Evolutionary conservation across 2,797 vertebrate genomes (phyloP).

Genomic region (Scyliorhinus canicula): DNA sequence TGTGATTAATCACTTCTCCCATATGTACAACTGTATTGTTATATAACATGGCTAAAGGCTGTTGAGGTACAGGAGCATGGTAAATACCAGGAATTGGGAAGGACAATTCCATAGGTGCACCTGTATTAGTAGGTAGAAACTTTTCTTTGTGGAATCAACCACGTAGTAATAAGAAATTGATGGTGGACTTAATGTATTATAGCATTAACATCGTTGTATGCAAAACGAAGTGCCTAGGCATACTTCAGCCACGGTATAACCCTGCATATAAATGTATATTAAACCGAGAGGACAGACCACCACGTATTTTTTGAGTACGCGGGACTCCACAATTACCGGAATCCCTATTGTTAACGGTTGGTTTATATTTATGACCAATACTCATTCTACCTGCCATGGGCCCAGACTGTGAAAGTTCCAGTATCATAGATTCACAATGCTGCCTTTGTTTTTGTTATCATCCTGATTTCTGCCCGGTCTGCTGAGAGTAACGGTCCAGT

Average conservation of each 20-base stretch:
- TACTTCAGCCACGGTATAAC: not conserved
- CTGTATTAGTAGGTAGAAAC: not conserved
- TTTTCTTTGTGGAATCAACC: not conserved
- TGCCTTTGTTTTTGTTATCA: not conserved
- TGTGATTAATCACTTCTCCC: not conserved
- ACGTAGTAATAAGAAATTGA: not conserved
- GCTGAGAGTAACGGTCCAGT: not conserved
- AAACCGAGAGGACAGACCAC: not conserved
- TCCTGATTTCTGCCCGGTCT: not conserved
- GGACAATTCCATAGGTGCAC: too few species aligned
- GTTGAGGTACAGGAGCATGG: not conserved
- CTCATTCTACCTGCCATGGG: not conserved
- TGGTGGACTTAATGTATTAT: not conserved
- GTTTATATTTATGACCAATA: not conserved
- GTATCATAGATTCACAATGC: not conserved
- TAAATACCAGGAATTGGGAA: not conserved
- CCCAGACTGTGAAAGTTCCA: not conserved
- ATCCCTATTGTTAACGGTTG: not conserved
- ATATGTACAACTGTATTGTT: not conserved
- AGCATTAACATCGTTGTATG: not conserved
- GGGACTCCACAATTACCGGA: not conserved
- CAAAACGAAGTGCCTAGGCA: not conserved
- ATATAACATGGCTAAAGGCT: not conserved
- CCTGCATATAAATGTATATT: not conserved
- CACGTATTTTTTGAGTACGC: not conserved